Base-by-base conservation (phyloP, 2,888 invertebrate species). In the Tipula confusa region DNA sequence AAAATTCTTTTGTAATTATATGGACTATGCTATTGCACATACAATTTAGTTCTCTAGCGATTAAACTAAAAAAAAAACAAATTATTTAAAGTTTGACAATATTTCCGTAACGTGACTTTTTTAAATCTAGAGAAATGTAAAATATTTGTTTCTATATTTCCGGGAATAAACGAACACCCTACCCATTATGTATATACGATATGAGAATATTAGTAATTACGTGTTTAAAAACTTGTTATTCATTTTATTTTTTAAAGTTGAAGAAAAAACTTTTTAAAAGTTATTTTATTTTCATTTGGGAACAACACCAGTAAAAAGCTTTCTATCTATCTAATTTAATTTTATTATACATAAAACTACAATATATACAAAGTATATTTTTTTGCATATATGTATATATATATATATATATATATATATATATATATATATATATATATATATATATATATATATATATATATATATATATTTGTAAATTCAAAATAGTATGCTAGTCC, bases 191-290 rank as follows among this genome's bases (percentile, higher is more conserved):
- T 24, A 64, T 18, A 48, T 48, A 6, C 38, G 13, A 3, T 11
- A 24, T 48, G 9, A 13, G 64, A 64, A 64, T 64, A 24, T 64
- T 64, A 64, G 24, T 64, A 64, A 64, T 64, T 64, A 64, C 64
- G 64, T 64, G 64, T 64, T 64, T 64, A 64, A 24, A n/a, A 43
- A 64, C 64, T n/a, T 64, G 64, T 64, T 64, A 9, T 64, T 64
- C 64, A 15, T 36, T 4, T 24, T 64, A 64, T 64, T n/a, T n/a
- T n/a, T 64, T 24, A 64, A 43, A 64, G 64, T 64, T 64, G 9
- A 64, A 64, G 24, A 43, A 5, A 38, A 11, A 9, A 64, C 24
- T 64, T 24, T 64, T 64, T 64, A 24, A 64, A 64, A 64, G 64
- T 64, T 64, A 24, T 64, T 18, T 64, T 18, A 9, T 18, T 48